Percentiles rank a stretch among this genome's conserved stretches.
Evolutionary conservation across 2,888 invertebrate species (phyloP).

Genomic region (Serrognathus titanus): DNA sequence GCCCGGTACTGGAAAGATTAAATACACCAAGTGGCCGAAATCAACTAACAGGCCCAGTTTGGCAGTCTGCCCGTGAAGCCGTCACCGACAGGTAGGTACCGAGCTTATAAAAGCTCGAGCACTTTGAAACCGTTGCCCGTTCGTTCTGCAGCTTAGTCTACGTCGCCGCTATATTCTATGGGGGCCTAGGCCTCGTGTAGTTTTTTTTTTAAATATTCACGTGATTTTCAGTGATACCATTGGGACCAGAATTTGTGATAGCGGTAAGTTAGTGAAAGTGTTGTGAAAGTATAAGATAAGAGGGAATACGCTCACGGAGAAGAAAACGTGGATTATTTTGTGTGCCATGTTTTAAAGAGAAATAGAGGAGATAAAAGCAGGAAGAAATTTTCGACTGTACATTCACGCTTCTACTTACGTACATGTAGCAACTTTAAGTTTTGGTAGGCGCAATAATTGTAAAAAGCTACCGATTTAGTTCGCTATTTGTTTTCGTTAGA

Average conservation of each 20-base stretch:
- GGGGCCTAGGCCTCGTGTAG: conserved; percentile 41
- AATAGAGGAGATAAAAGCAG: conserved; percentile 1
- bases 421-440: too few relatives aligned
- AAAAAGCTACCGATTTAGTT: too few relatives aligned
- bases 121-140: conserved; percentile 54
- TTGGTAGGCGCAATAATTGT: too few relatives aligned
- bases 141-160: conserved; percentile 53
- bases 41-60: conserved; percentile 33
- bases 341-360: conserved; percentile 1
- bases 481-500: neutral
- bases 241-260: conserved; percentile 46
- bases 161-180: conserved; percentile 31
- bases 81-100: conserved; percentile 54
- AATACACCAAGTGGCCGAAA: conserved; percentile 10
- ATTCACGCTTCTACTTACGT: too few relatives aligned
- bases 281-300: neutral
- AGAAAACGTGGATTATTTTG: neutral
- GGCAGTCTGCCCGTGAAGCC: conserved; percentile 37
- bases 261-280: conserved; percentile 41
- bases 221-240: conserved; percentile 38
- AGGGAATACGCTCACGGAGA: neutral
- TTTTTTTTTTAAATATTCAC: conserved; percentile 20
- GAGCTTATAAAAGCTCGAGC: conserved; percentile 59
- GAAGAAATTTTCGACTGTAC: neutral
- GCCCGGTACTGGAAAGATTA: neutral